Base-by-base conservation (phyloP, 2,797 vertebrate genomes). In the Acanthurus tractus region DNA sequence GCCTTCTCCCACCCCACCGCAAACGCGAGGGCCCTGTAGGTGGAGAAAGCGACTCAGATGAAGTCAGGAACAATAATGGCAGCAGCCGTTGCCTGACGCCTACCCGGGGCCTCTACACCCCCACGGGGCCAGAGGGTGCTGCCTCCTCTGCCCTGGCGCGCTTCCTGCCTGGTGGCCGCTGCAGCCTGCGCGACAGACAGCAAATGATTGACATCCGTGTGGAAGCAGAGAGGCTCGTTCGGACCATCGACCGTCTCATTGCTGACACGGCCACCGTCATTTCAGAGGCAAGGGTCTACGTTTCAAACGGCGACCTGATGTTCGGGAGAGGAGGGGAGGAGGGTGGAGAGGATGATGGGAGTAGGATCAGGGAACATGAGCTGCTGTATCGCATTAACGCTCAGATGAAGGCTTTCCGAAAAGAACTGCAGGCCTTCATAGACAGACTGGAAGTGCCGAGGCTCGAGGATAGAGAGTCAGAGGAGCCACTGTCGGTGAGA, bases 401-500 rank as follows among this genome's bases (percentile, higher is more conserved):
- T 18, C 98, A 99, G 94, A 98, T 99, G 97, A 99, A 99, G 92
- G 96, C 97, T 53, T 99, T 99, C 93, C 94, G 97, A 76, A 98
- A 98, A 90, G 98, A 99, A 88, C 96, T 99, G 81, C 98, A 98
- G 91, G 94, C 95, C 78, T 99, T 99, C 86, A 98, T 99, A 14
- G 97, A 99, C 91, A 93, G 94, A 63, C 94, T 99, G 6, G 97
- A 99, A 82, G 95, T 97, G 83, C 96, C 97, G 20, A 96, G 96
- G 86, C 92, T 95, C 0, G 97, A 98, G 2, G 96, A 97, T 67
- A 94, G 93, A 46, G 95, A 95, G 53, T 74, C 96, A 14, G 97
- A 99, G 83, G 98, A 99, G 90, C 97, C 98, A 36, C 96, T 99
- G 93, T 99, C 97, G 96, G 97, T 99, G 95, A 98, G 97, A 95